Percentiles rank a stretch among this genome's conserved stretches.
These are phyloP conservation scores for Pangasianodon gigas DNA, from an alignment of 2,113 vertebrate genomes.

Conservation along the genomic window DNA sequence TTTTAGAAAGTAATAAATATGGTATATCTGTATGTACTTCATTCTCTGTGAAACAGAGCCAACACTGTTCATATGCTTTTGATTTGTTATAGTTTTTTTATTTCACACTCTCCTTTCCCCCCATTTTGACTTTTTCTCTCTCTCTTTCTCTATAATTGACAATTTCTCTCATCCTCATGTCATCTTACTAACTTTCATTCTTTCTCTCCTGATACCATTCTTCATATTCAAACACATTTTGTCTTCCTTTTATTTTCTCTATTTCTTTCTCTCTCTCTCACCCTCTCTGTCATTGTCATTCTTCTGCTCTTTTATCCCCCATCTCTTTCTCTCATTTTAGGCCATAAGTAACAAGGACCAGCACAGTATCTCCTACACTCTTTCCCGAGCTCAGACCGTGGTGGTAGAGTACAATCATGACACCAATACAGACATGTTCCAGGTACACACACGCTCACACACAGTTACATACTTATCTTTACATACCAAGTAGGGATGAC, in stretches of 20 bases:
- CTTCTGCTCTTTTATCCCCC: background rate
- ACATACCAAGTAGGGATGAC: background rate
- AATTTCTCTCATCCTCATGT: background rate
- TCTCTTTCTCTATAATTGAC: background rate
- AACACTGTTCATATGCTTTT: background rate
- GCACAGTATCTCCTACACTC: conserved; percentile 98
- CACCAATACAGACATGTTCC: conserved; percentile 97
- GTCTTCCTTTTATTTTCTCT: background rate
- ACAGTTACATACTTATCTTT: background rate
- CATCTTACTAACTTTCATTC: background rate
- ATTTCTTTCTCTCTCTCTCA: background rate
- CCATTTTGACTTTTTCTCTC: background rate
- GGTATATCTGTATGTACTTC: background rate
- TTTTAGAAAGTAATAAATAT: conserved; percentile 1
- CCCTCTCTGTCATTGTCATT: background rate
- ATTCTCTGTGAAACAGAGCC: background rate
- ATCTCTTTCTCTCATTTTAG: conserved; percentile 60
- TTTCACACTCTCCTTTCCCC: background rate
- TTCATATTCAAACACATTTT: background rate
- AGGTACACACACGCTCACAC: conserved; percentile 63
- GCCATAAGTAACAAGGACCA: conserved; percentile 99
- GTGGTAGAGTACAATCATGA: conserved; percentile 99
- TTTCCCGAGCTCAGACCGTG: conserved; percentile 95
- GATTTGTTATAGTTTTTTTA: background rate
- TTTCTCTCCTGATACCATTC: background rate